These are phyloP conservation scores for Hylyphantes graminicola DNA, from an alignment of 1,140 invertebrate species.

Conservation along the genomic window DNA sequence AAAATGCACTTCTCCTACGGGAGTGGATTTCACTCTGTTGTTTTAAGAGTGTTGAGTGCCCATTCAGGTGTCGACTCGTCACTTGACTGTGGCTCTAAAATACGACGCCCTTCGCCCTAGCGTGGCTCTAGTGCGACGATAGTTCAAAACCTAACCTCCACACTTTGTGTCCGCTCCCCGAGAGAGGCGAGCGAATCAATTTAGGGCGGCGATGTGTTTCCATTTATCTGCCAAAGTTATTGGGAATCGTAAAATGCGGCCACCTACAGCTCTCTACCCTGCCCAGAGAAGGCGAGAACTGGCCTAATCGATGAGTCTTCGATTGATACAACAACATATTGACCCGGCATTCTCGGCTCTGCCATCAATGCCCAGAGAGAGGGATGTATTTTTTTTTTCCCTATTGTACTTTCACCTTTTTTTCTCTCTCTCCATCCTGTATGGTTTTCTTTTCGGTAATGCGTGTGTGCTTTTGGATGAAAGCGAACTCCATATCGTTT, in stretches of 20 bases:
- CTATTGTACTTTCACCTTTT: not conserved
- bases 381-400: conserved; percentile 16
- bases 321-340: conserved; percentile 60
- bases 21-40: too few relatives aligned
- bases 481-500: conserved; percentile 45
- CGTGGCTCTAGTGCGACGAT: too few relatives aligned
- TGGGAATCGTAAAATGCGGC: conserved; percentile 60
- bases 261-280: conserved; percentile 23
- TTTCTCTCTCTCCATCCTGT: not conserved
- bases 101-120: too few relatives aligned
- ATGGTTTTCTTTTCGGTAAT: not conserved
- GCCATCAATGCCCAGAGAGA: conserved; percentile 38
- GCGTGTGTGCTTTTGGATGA: conserved; percentile 11
- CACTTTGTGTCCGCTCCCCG: conserved; percentile 37
- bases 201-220: conserved; percentile 59
- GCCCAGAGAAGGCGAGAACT: conserved; percentile 53
- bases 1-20: too few relatives aligned
- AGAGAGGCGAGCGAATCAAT: conserved; percentile 28
- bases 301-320: conserved; percentile 53
- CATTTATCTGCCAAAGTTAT: conserved; percentile 61
- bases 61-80: too few relatives aligned
- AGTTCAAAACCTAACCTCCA: too few relatives aligned
- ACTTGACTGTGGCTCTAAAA: too few relatives aligned
- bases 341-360: conserved; percentile 35
- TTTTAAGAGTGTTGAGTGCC: too few relatives aligned